Conservation (phyloP, 2,888 invertebrate genomes). For the Myopa testacea region DNA sequence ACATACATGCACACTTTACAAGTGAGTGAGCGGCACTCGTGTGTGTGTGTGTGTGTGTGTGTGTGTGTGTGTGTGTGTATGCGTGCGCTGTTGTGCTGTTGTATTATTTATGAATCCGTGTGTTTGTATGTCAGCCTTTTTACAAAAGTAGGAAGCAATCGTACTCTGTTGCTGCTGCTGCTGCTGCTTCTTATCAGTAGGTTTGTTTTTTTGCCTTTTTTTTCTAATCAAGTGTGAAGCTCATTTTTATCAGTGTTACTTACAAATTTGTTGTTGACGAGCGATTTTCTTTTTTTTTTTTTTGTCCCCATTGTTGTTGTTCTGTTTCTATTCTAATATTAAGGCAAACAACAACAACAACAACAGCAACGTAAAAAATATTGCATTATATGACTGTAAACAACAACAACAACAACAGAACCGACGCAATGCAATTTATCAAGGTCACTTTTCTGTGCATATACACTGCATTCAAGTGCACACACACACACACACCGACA, state of each 20-base stretch:
- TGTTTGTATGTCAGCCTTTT: not conserved
- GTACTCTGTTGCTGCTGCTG: not conserved
- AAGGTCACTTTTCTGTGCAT: constrained; percentile 35
- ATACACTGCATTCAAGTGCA: constrained; percentile 16
- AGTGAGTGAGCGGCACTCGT: too few relatives aligned
- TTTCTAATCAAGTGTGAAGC: not conserved
- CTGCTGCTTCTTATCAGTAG: constrained; percentile 20
- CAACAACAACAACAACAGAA: not conserved
- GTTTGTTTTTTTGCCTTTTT: constrained; percentile 18
- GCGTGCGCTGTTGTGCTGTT: not conserved
- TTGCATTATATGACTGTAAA: constrained; percentile 6
- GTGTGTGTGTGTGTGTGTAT: too few relatives aligned
- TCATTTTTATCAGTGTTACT: not conserved
- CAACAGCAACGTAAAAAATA: constrained; percentile 3
- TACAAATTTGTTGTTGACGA: too few relatives aligned
- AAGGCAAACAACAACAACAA: constrained; percentile 17
- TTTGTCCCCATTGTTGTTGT: not conserved
- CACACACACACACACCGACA: constrained; percentile 44
- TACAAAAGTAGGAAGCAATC: constrained; percentile 27
- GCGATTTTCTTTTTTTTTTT: constrained; percentile 4
- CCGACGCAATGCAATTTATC: constrained; percentile 1
- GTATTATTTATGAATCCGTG: not conserved
- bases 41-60: too few relatives aligned
- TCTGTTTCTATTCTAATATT: not conserved
- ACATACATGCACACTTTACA: not conserved